Base-by-base conservation (phyloP, 1,140 invertebrate species). In the Cardiocondyla obscurior region DNA sequence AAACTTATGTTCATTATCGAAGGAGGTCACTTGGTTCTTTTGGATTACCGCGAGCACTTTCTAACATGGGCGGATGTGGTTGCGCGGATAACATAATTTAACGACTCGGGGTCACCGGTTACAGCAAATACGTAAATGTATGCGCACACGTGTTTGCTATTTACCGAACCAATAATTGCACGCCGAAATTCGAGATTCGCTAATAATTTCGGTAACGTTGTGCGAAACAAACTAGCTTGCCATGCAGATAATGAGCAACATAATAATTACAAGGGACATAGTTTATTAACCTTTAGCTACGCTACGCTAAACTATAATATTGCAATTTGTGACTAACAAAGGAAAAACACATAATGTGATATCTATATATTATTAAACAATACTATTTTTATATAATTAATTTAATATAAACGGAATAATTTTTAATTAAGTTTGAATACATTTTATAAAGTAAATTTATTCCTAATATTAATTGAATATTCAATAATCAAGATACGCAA, bases 221-320 rank as follows among this genome's bases (percentile, higher is more conserved):
- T 22, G 14, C 44, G 28, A 53, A 53, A 77, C 33, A 19, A 77
- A 77, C 33, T 39, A 28, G 16, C 33, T 64, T 39, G 4, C 19
- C 3, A n/a, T n/a, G n/a, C n/a, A 12, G 33, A 70, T 44, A 53
- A 74, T 19, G 62, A 46, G 10, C 19, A 36, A 39, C 7, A 8
- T 44, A 10, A 53, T 81, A 73, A 85, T 85, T 65, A 70, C 81
- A 84, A 67, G 58, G 28, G 44, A 76, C 64, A 70, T 39, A 62
- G 55, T n/a, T 79, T 70, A 84, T 53, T 84, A 84, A 84, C 42
- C 33, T 70, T 79, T 55, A 28, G 33, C 14, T 39, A 28, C 33
- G 12, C 7, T 12, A 53, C 14, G 22, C 14, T 39, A 53, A 39
- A 53, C 28, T 30, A 39, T 2, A 30, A 19, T 51, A 65, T 42